A percentile compares a stretch with the other conserved stretches of the same genome.
Evolutionary conservation across 2,888 invertebrate species (phyloP).

Genomic region (Minunthozetes semirufus): DNA sequence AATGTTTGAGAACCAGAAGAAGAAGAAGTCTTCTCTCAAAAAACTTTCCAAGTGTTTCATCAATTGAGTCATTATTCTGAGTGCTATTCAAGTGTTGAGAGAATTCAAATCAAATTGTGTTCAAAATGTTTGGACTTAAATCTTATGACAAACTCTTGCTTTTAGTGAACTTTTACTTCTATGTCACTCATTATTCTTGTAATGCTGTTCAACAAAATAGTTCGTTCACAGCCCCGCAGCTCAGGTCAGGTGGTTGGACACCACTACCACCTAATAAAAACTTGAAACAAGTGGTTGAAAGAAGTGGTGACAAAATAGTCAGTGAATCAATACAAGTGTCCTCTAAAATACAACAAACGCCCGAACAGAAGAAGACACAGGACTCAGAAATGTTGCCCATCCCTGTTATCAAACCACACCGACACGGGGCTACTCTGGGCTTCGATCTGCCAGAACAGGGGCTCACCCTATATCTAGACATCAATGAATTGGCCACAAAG

Average conservation of each 20-base stretch:
- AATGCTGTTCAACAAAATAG: neutral
- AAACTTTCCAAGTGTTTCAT: too few species aligned
- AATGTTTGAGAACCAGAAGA: too few species aligned
- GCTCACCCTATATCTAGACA: constrained; percentile 36
- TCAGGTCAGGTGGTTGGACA: constrained; percentile 18
- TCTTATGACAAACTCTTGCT: too few species aligned
- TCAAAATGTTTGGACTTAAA: too few species aligned
- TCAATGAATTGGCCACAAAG: constrained; percentile 37
- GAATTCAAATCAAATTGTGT: too few species aligned
- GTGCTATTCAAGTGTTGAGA: too few species aligned
- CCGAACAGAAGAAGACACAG: neutral
- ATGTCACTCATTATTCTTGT: too few species aligned
- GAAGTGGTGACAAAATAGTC: neutral
- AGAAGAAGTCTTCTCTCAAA: too few species aligned
- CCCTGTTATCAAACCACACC: constrained; percentile 37
- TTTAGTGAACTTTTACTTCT: too few species aligned
- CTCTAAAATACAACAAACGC: neutral
- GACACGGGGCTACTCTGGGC: constrained; percentile 38
- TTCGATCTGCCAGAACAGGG: constrained; percentile 37
- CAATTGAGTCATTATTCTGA: too few species aligned
- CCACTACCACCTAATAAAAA: neutral
- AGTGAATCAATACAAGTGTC: constrained; percentile 27
- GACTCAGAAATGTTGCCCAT: constrained; percentile 33
- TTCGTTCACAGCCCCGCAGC: neutral
- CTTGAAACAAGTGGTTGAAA: neutral